phyloP scores from a whole-genome alignment of 2,888 invertebrate genomes.

The Drosophila nr. medialis region DNA sequence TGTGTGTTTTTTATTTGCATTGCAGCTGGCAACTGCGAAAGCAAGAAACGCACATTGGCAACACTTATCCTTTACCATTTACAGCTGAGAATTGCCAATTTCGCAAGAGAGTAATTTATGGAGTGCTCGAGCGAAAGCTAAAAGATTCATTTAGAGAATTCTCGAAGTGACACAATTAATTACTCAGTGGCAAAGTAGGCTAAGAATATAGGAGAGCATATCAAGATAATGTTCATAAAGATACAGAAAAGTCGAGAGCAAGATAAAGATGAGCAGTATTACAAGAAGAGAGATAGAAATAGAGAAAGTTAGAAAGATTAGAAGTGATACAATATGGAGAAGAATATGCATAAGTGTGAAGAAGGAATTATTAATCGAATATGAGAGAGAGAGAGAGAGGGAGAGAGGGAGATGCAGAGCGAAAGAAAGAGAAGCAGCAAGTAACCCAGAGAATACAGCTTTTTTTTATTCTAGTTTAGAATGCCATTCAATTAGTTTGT shows the following conservation, averaged over 20 bases:
- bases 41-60: conserved; percentile 31
- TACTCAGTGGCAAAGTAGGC: background rate
- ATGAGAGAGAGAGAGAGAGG: background rate
- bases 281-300: no score
- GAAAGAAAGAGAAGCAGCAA: background rate
- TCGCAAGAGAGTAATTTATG: conserved; percentile 16
- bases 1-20: conserved; percentile 50
- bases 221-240: background rate
- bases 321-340: background rate
- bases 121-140: background rate
- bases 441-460: background rate
- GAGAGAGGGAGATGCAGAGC: background rate
- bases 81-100: conserved; percentile 3
- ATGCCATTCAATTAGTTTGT: background rate
- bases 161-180: background rate
- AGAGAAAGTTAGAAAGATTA: background rate
- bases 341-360: background rate
- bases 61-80: conserved; percentile 10
- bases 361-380: background rate
- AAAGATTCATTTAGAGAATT: background rate
- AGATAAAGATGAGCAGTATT: no score
- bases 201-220: background rate
- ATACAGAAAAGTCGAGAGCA: no score
- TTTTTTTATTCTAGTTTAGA: no score
- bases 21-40: conserved; percentile 47